Evolutionary conservation across 30 jellyfish, hydroid and myxozoan species (phyloP).

Genomic region (Phacellophora camtschatica): DNA sequence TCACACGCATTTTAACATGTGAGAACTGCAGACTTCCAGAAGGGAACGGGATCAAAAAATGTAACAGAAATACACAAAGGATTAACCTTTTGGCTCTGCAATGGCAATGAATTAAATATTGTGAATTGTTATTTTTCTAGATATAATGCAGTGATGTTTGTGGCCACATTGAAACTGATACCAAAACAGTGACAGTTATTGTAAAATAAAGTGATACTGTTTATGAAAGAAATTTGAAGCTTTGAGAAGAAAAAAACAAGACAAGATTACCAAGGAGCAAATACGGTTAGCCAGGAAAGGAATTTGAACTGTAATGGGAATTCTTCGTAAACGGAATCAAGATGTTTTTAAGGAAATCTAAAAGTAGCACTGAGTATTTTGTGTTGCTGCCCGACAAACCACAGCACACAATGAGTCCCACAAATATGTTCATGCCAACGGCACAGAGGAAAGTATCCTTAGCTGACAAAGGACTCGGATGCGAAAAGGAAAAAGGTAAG

Average conservation of each 20-base stretch:
- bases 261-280: neutral
- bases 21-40: no score
- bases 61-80: no score
- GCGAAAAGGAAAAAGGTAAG: neutral
- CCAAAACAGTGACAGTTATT: no score
- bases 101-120: no score
- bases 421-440: neutral
- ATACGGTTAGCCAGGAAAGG: neutral
- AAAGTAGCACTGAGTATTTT: slow-evolving; percentile 14
- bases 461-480: neutral
- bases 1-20: no score
- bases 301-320: neutral
- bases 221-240: no score
- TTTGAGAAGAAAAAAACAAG: neutral
- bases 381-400: slow-evolving; percentile 34
- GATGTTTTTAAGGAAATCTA: slow-evolving; percentile 21
- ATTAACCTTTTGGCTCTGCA: no score
- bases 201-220: no score
- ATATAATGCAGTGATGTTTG: no score
- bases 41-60: no score
- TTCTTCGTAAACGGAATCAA: neutral
- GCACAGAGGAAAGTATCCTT: neutral
- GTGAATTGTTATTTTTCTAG: no score
- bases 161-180: no score
- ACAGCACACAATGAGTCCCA: neutral